Percentiles rank a stretch among this genome's conserved stretches.
These are phyloP conservation scores for Ceratosolen fusciceps DNA, from an alignment of 1,140 invertebrate species.

Conservation along the genomic window DNA sequence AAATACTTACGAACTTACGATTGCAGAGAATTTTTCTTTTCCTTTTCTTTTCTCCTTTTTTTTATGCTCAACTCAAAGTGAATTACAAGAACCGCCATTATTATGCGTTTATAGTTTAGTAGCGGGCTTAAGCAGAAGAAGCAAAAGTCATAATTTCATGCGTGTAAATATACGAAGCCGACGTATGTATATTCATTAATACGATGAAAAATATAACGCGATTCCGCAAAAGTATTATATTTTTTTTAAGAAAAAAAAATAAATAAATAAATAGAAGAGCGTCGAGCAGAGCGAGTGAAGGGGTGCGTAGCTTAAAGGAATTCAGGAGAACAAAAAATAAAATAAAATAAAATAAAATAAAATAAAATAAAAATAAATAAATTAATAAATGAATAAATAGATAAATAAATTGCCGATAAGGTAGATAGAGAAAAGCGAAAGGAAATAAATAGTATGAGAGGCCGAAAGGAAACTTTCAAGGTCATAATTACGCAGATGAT, in stretches of 20 bases:
- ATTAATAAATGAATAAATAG: conserved; percentile 1
- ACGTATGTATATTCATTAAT: conserved; percentile 36
- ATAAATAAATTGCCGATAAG: too few relatives aligned
- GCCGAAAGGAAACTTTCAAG: conserved; percentile 15
- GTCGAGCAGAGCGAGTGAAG: conserved; percentile 29
- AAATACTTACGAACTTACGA: neutral
- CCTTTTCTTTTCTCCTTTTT: too few relatives aligned
- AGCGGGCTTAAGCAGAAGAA: conserved; percentile 20
- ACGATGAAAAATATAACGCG: conserved; percentile 3
- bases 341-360: conserved; percentile 6
- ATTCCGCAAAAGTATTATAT: conserved; percentile 45
- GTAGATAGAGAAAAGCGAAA: neutral
- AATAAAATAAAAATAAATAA: neutral
- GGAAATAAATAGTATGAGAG: too few relatives aligned
- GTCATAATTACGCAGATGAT: conserved; percentile 30
- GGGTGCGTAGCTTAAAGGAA: conserved; percentile 28
- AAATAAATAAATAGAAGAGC: conserved; percentile 37
- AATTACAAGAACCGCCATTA: conserved; percentile 14
- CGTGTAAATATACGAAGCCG: conserved; percentile 41
- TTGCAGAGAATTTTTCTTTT: neutral
- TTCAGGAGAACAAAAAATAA: neutral
- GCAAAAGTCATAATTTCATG: conserved; percentile 38
- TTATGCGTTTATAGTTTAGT: conserved; percentile 46
- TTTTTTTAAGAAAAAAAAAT: conserved; percentile 43
- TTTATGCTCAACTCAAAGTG: too few relatives aligned